Evolutionary conservation across 1,140 invertebrate species (phyloP), one percentile per base, ranked within the genome.

Genomic region (Oryzaephilus surinamensis): DNA sequence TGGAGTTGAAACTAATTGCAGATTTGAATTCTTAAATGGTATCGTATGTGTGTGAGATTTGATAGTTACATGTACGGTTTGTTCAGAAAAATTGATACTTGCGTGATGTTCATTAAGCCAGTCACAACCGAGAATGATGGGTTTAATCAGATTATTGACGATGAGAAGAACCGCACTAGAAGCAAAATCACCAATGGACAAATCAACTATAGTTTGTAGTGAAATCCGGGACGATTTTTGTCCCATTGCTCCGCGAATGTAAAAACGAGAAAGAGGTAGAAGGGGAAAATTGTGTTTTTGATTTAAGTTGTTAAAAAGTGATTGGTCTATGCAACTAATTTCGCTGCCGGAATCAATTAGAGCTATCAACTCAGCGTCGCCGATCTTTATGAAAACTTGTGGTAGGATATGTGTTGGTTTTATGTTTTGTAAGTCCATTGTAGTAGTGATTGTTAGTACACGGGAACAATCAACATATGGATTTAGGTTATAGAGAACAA

Each of bases 71-170:
- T 8, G 10, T 4, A 23, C 6, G 3, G 15, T 34, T 4, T 11
- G 8, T 4, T 24, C 20, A 6, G 16, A 6, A n/a, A 34, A 34
- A 34, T 41, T 15, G 1, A 41, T 18, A 6, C 11, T 11, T 5
- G 29, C 38, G 5, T 27, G 2, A 2, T 17, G 3, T 26, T 34
- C 2, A 19, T 14, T 8, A 11, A 41, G 8, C 30, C 30, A 41
- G 13, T 41, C 38, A 3, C n/a, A 3, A 11, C 38, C 38, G 4
- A 41, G 11, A 28, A 41, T 41, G n/a, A 41, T 16, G 2, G 38
- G 38, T 3, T 15, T 7, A 8, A 41, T 34, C 16, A 41, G 19
- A 27, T 33, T 32, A 24, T 15, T 34, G 7, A 41, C 31, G 8
- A 32, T 11, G 7, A 41, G n/a, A n/a, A 26, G 13, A 19, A 33